Evolutionary conservation across 2,113 vertebrate species (phyloP).

Genomic region (Serinus canaria): DNA sequence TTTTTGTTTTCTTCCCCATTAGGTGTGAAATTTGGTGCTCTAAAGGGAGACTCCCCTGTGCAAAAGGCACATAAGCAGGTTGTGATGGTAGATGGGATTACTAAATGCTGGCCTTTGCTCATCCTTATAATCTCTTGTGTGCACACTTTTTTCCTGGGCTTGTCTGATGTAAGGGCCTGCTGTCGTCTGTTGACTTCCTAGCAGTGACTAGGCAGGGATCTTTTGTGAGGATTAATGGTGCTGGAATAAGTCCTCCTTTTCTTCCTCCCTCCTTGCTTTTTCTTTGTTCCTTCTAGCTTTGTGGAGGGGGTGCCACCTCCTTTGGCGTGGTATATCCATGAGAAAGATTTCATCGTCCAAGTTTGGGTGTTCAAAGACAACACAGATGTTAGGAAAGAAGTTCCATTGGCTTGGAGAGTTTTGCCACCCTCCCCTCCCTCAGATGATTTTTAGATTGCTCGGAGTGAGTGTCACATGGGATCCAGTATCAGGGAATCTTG

Average conservation of each 20-base stretch:
- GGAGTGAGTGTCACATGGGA: rapidly evolving
- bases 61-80: not conserved
- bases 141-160: not conserved
- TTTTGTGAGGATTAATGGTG: not conserved
- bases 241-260: not conserved
- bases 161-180: not conserved
- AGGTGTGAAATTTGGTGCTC: not conserved
- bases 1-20: not conserved
- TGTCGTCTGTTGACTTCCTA: not conserved
- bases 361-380: not conserved
- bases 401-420: not conserved
- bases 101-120: not conserved
- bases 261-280: not conserved
- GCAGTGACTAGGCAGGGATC: not conserved
- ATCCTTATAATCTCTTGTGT: not conserved
- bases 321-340: not conserved
- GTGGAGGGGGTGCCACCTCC: not conserved
- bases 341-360: not conserved
- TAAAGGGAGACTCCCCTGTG: not conserved
- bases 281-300: not conserved
- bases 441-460: not conserved
- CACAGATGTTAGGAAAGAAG: not conserved
- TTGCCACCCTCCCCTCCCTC: not conserved
- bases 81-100: not conserved
- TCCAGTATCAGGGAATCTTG: not conserved